Base-by-base conservation (phyloP, 2,888 invertebrate genomes). In the Chrysodeixis includens region DNA sequence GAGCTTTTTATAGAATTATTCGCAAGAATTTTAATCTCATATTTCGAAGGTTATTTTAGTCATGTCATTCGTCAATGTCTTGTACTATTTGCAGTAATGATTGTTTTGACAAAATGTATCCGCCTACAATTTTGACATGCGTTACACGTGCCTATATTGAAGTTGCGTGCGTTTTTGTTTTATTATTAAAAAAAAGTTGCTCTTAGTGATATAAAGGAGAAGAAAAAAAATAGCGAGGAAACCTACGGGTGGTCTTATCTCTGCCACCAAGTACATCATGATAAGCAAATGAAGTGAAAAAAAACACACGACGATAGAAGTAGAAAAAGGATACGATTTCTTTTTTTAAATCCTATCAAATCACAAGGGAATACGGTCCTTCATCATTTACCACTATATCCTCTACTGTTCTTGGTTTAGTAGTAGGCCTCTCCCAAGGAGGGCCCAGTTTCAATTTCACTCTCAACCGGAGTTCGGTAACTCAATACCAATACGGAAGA, bases 41-140 rank as follows among this genome's bases (percentile, higher is more conserved):
- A 2, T 18, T 1, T 9, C 7, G 46, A 46, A 46, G 46, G 46
- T 46, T 46, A 18, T 8, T 35, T 8, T 35, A 35, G 16, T 46
- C 16, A 46, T 46, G 46, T 9, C 46, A 18, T 46, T 46, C 9
- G 46, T 46, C 46, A 46, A 46, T 18, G 9, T 46, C 46, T 9
- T 46, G 46, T 46, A 16, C 18, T 46, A 18, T 18, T 46, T 46
- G 18, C 46, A 8, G 16, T 46, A 18, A 46, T 46, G 8, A 46
- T 46, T 46, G 46, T 46, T 46, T 8, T 46, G 18, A 46, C 46
- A 46, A 46, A 46, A 46, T 46, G 18, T 18, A 46, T 46, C 46
- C 46, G 18, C 46, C 46, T 46, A 46, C 46, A 5, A 16, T 46
- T 2, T 18, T 9, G 2, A 46, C 16, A 46, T 18, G 18, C 8